A percentile compares a stretch with the other conserved stretches of the same genome.
Conservation (phyloP, 2,113 vertebrate genomes). For the Ceuthmochares aereus region DNA sequence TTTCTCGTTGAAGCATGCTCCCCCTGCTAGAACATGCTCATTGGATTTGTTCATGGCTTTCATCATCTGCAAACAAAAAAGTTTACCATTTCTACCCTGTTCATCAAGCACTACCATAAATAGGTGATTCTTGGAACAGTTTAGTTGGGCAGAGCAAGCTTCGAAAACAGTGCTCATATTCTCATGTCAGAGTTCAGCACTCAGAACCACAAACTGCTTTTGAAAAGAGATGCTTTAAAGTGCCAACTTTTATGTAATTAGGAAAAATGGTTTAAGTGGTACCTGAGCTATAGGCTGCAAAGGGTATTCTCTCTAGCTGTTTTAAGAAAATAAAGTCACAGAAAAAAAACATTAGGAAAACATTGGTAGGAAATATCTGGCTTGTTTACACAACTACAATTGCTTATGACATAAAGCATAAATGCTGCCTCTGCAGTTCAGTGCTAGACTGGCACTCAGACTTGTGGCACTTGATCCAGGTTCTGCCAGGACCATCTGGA, state of each 20-base stretch:
- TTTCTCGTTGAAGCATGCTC: conserved; percentile 93
- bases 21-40: conserved; percentile 96
- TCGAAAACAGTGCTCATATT: background rate
- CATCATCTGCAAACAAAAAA: conserved; percentile 87
- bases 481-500: background rate
- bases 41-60: conserved; percentile 99
- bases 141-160: background rate
- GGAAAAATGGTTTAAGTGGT: background rate
- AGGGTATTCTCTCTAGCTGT: background rate
- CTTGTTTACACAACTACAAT: background rate
- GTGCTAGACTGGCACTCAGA: background rate
- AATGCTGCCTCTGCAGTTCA: background rate
- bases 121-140: background rate
- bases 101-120: background rate
- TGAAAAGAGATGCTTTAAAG: background rate
- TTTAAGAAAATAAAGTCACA: background rate
- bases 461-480: background rate
- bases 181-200: background rate
- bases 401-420: background rate
- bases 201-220: background rate
- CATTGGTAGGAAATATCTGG: background rate
- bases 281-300: background rate
- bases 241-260: background rate
- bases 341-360: background rate
- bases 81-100: background rate